These are phyloP conservation scores for Anthoptus insignis DNA, from an alignment of 2,888 invertebrate species.

Conservation along the genomic window DNA sequence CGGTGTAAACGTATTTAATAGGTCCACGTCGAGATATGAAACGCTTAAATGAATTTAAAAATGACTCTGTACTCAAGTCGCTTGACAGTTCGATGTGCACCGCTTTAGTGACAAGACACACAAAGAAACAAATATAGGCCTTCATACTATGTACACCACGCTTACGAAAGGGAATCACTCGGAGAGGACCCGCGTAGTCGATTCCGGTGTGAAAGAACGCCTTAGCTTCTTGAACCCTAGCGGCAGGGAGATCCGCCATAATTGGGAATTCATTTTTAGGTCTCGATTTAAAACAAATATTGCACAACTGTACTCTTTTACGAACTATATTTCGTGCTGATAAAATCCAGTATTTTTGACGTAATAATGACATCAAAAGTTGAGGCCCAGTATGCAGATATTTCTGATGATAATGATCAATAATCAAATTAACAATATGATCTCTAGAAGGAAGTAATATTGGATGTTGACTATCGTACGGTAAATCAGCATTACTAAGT, in stretches of 20 bases:
- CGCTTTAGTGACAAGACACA: constrained; percentile 38
- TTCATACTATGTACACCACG: constrained; percentile 32
- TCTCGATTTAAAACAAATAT: constrained; percentile 35
- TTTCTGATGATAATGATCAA: constrained; percentile 23
- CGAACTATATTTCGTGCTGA: constrained; percentile 37
- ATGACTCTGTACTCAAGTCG: constrained; percentile 48
- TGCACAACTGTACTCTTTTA: constrained; percentile 32
- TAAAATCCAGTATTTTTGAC: constrained; percentile 49
- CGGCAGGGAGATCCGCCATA: constrained; percentile 12
- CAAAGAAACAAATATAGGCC: constrained; percentile 41
- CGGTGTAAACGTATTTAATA: constrained; percentile 39
- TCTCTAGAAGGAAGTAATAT: constrained; percentile 10
- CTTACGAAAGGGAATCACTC: constrained; percentile 16
- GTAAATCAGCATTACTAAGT: constrained; percentile 6
- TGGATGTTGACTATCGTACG: constrained; percentile 8
- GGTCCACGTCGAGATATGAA: constrained; percentile 41
- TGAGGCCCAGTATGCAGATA: constrained; percentile 24
- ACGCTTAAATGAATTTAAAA: constrained; percentile 40
- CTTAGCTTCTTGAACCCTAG: constrained; percentile 23
- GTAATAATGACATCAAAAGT: constrained; percentile 28
- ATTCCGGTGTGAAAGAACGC: constrained; percentile 23
- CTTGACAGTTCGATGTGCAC: constrained; percentile 51
- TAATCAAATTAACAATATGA: constrained; percentile 17
- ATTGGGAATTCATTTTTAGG: constrained; percentile 34
- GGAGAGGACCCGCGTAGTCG: constrained; percentile 35